Base-by-base conservation (phyloP, 1,140 invertebrate genomes). In the Trigoniulus corallinus region DNA sequence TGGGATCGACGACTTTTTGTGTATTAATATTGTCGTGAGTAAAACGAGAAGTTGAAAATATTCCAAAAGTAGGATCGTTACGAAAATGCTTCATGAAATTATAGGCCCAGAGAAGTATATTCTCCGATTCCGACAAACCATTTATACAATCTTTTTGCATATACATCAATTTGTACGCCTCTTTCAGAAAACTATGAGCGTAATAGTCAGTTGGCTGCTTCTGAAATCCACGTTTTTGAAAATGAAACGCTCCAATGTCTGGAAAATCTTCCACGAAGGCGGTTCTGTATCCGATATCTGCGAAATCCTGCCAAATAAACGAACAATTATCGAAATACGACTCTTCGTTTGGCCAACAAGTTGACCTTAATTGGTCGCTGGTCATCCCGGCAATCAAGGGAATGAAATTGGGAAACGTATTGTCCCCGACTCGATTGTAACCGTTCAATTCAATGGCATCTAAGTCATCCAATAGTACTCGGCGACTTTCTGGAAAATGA, bases 111-210 rank as follows among this genome's bases (percentile, higher is more conserved):
- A 7, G 29, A 7, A 34, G 7, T 15, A 34, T 7, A 7, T 34
- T 7, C 7, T 15, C 29, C 7, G 7, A 7, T 7, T 34, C 29
- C 15, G 29, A 34, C 15, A 7, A 7, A 15, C 29, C 29, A 7
- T 15, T 34, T 15, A 7, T 7, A 34, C 29, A 34, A 15, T 15
- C 15, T 7, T 34, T 34, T 34, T 15, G 7, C 29, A 34, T 34
- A 15, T 7, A 7, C 7, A 34, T 15, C 7, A 7, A 7, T 34
- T 34, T 34, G 7, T 7, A 15, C 29, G 15, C 29, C 15, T 7
- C 7, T 7, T 7, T 34, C 7, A 7, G 15, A 61, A 84, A 87
- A 7, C 7, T 34, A 15, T 34, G 29, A 34, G 7, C 29, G 29
- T 34, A 34, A 34, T 34, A 34, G 29, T 34, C 7, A 15, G 29